These are phyloP conservation scores for Lineus longissimus DNA, from an alignment of 1,140 invertebrate species.

Conservation along the genomic window DNA sequence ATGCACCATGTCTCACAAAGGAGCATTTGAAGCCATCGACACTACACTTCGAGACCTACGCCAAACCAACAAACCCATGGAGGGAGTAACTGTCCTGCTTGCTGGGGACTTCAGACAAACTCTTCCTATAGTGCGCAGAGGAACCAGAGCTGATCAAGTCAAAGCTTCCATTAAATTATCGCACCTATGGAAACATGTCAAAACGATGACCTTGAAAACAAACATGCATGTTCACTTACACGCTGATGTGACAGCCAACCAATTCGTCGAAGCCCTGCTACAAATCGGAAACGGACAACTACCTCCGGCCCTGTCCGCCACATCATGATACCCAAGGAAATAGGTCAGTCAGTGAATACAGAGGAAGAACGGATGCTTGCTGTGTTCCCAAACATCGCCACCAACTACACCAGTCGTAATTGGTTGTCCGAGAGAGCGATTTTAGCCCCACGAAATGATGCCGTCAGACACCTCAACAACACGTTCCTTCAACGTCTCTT, in stretches of 20 bases:
- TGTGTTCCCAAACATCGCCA: conserved; percentile 17
- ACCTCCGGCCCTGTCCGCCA: conserved; percentile 10
- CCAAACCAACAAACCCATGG: too few species aligned
- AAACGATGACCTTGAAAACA: background rate
- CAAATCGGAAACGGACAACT: background rate
- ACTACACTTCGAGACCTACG: background rate
- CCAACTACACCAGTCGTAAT: background rate
- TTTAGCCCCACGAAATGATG: conserved; percentile 17
- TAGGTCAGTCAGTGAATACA: conserved; percentile 17
- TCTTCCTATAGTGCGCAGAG: conserved; percentile 11
- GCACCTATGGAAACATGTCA: conserved; percentile 3
- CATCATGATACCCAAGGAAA: conserved; percentile 10
- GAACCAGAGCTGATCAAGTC: conserved; percentile 13
- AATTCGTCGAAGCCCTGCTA: too few species aligned
- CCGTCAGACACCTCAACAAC: conserved; percentile 19
- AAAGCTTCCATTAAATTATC: conserved; percentile 16
- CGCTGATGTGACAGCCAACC: background rate
- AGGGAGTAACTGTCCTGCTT: conserved; percentile 9
- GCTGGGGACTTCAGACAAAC: conserved; percentile 22
- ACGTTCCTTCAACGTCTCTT: conserved; percentile 18
- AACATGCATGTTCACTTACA: background rate
- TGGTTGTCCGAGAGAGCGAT: background rate
- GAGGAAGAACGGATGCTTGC: conserved; percentile 4
- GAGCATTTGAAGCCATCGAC: conserved; percentile 9
- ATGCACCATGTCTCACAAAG: conserved; percentile 22